Base-by-base conservation (phyloP, 2,888 invertebrate species). In the Drosophila anomalata region DNA sequence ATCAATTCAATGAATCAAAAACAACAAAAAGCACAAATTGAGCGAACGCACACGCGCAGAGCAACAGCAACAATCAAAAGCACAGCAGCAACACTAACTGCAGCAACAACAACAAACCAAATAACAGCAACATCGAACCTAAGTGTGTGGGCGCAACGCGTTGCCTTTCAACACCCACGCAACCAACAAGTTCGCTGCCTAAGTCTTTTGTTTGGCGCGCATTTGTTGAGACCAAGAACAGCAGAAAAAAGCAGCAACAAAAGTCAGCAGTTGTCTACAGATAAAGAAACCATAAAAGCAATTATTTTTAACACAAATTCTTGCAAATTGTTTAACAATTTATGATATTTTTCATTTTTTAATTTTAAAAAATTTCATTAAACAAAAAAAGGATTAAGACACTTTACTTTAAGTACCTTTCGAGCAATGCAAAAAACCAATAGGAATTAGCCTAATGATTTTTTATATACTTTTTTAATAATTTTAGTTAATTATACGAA, bases 121-220 rank as follows among this genome's bases (percentile, higher is more conserved):
- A 22, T 44, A 50, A 8, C 36, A 53, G 31, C 52, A 53, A 41
- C 58, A 57, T 36, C 53, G 44, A 46, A 42, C 54, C 57, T 53
- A 54, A n/a, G 78, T 83, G 77, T 83, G 86, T 78, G 86, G 77
- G 76, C 75, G 81, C 81, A 78, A 75, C 81, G 78, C 81, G 83
- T 66, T 78, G 84, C 81, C 66, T 79, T 78, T 78, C 76, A 75
- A 81, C 82, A 69, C 87, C 76, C 82, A 81, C 82, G 68, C 85
- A 59, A 31, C 80, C 75, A 83, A 81, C 79, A 73, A 77, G 88
- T 82, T 89, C 79, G 88, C 73, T 78, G 75, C 77, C 79, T 73
- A 79, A 90, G 84, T 90, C 89, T 89, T 89, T 87, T 81, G 89
- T 79, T 84, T 73, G 74, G 74, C 76, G 75, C 77, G 80, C 84